These are phyloP conservation scores for Ataeniobius toweri DNA, from an alignment of 2,797 vertebrate genomes.

Conservation along the genomic window DNA sequence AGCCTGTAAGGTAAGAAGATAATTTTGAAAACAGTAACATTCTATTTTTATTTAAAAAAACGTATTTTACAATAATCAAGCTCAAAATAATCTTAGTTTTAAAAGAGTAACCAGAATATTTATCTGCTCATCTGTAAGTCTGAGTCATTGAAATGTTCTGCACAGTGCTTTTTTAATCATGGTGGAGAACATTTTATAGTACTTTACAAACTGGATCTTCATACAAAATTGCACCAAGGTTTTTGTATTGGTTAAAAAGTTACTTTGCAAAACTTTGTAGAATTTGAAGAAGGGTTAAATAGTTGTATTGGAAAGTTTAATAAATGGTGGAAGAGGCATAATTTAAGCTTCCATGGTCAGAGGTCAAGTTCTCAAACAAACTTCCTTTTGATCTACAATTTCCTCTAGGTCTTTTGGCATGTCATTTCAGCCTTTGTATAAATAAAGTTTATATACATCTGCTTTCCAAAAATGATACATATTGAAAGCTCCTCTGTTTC, in stretches of 20 bases:
- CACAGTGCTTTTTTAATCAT: neutral
- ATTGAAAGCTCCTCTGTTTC: neutral
- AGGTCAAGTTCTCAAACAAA: slow-evolving; percentile 32
- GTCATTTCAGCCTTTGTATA: neutral
- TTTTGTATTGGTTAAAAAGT: neutral
- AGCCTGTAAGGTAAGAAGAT: slow-evolving; percentile 9
- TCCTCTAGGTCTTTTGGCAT: neutral
- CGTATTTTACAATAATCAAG: neutral
- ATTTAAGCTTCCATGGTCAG: neutral
- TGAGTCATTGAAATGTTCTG: neutral
- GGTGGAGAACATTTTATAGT: neutral
- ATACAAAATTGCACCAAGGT: neutral
- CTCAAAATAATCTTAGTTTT: neutral
- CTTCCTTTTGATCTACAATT: slow-evolving; percentile 16
- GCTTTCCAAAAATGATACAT: neutral
- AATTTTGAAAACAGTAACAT: neutral
- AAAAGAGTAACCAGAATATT: neutral
- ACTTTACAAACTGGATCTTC: neutral
- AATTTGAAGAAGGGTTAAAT: slow-evolving; percentile 1
- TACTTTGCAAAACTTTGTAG: neutral
- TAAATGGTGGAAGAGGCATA: neutral
- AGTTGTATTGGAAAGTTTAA: slow-evolving; percentile 2
- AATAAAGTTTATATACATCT: neutral
- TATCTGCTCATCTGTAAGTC: neutral
- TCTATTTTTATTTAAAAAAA: neutral